These are phyloP conservation scores for Zonotrichia leucophrys DNA, from an alignment of 2,113 vertebrate genomes.

Conservation along the genomic window DNA sequence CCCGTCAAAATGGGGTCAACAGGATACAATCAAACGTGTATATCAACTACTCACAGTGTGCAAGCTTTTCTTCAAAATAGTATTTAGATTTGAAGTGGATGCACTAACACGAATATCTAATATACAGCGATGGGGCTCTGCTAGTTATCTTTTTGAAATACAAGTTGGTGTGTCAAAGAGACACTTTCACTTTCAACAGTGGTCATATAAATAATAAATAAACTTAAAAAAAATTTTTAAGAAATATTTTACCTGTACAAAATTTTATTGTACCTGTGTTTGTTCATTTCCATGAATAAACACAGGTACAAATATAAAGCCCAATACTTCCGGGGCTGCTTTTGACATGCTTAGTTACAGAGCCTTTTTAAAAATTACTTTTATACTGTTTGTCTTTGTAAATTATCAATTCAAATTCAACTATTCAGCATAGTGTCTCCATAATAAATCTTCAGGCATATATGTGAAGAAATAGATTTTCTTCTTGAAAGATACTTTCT, in stretches of 20 bases:
- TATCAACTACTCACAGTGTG: not conserved
- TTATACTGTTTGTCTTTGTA: not conserved
- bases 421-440: not conserved
- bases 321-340: not conserved
- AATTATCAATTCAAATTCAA: not conserved
- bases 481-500: not conserved
- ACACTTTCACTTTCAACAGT: not conserved
- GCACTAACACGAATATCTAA: not conserved
- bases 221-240: not conserved
- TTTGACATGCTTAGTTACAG: not conserved
- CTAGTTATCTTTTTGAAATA: not conserved
- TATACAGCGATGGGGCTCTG: not conserved
- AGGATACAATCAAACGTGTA: constrained; percentile 50
- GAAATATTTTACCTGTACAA: not conserved
- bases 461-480: not conserved
- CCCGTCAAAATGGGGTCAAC: constrained; percentile 63
- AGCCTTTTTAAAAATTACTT: not conserved
- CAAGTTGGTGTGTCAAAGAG: not conserved
- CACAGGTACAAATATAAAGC: not conserved
- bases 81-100: not conserved
- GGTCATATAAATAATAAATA: not conserved
- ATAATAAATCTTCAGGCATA: not conserved
- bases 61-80: constrained; percentile 4
- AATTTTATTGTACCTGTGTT: too few relatives aligned
- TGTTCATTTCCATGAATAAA: not conserved